Evolutionary conservation across 2,888 invertebrate genomes (phyloP).

Genomic region (Sclerodermus sp.): DNA sequence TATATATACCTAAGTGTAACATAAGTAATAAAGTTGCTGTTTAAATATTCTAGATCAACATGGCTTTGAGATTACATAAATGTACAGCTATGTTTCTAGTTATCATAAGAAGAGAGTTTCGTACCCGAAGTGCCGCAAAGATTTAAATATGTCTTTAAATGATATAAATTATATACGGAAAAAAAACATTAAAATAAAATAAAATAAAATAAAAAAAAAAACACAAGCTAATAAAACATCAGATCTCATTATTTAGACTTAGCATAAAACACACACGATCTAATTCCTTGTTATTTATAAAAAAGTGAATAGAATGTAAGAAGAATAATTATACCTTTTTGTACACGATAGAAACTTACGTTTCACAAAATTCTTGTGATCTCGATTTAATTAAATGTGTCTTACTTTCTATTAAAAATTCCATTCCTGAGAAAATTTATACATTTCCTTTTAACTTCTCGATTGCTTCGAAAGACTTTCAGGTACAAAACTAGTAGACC

Average conservation of each 20-base stretch:
- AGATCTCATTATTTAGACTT: no score
- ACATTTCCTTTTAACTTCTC: slow-evolving; percentile 16
- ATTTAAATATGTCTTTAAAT: not conserved
- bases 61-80: slow-evolving; percentile 11
- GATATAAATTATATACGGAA: not conserved
- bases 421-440: slow-evolving; percentile 40
- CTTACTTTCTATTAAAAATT: slow-evolving; percentile 34
- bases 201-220: no score
- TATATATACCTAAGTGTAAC: not conserved
- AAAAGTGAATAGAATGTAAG: no score
- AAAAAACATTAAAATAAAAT: no score
- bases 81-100: slow-evolving; percentile 16
- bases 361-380: not conserved
- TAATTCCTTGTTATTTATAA: no score
- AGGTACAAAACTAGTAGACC: slow-evolving; percentile 44
- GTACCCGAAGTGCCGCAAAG: slow-evolving; percentile 16
- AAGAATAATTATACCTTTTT: not conserved
- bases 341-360: not conserved
- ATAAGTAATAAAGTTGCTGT: not conserved
- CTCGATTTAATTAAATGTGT: slow-evolving; percentile 18
- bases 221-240: no score
- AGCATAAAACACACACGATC: no score
- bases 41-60: slow-evolving; percentile 5
- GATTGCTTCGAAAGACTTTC: slow-evolving; percentile 44
- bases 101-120: slow-evolving; percentile 18